phyloP scores from a whole-genome alignment of 2,888 invertebrate species.

The Polydrusus pterygomalis region DNA sequence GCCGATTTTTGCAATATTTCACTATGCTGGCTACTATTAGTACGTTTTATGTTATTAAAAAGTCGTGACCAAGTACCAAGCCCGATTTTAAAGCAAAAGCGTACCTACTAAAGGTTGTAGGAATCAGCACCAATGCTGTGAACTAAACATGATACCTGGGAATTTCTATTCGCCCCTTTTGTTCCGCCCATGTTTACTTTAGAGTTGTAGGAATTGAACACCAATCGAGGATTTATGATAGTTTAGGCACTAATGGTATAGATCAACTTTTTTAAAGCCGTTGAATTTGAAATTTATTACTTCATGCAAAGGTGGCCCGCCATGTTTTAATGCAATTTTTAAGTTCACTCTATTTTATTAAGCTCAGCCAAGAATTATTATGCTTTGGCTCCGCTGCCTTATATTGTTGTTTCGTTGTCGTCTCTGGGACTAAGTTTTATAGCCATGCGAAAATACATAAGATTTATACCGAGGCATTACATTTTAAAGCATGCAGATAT shows the following conservation, averaged over 20 bases:
- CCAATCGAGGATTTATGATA: constrained; percentile 71
- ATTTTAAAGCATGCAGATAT: constrained; percentile 42
- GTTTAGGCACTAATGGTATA: constrained; percentile 69
- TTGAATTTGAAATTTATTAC: constrained; percentile 67
- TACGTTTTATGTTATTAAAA: no score
- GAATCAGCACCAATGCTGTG: no score
- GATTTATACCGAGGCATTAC: constrained; percentile 46
- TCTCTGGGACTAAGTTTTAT: constrained; percentile 43
- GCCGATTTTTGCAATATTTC: no score
- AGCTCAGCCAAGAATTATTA: constrained; percentile 62
- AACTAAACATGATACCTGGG: no score
- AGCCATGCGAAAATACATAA: constrained; percentile 44
- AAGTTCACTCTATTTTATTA: constrained; percentile 67
- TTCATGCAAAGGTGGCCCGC: constrained; percentile 64
- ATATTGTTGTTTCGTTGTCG: constrained; percentile 44
- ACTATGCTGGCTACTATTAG: no score
- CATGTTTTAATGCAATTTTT: constrained; percentile 67
- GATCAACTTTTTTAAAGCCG: constrained; percentile 65
- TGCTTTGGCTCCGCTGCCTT: constrained; percentile 53
- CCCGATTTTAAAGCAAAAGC: no score
- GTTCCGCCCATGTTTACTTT: constrained; percentile 61
- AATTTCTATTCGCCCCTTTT: not conserved
- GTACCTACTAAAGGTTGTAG: no score
- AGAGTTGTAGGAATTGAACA: constrained; percentile 66
- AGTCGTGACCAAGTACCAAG: no score